phyloP scores from a whole-genome alignment of 2,113 vertebrate species.

The Prunella himalayana region DNA sequence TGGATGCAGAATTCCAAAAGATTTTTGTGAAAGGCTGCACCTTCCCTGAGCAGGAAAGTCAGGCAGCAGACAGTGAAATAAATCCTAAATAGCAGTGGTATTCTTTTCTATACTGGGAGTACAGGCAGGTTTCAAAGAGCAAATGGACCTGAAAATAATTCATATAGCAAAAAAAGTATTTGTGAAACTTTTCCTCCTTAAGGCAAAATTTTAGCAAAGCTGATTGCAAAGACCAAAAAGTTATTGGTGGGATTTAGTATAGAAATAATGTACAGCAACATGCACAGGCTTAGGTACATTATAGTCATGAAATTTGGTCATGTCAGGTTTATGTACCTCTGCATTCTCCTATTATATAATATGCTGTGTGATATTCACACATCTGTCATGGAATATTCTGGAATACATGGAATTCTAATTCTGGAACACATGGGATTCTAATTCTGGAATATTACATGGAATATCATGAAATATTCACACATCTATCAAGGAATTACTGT shows the following conservation, averaged over 20 bases:
- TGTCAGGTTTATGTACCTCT: background rate
- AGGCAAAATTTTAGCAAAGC: background rate
- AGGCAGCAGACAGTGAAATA: background rate
- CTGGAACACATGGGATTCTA: background rate
- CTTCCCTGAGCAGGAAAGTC: background rate
- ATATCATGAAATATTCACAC: background rate
- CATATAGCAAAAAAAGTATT: fast-evolving
- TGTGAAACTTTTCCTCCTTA: background rate
- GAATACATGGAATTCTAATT: background rate
- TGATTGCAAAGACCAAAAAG: background rate
- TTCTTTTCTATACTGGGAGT: background rate
- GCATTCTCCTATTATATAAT: background rate
- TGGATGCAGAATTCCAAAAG: background rate
- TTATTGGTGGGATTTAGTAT: background rate
- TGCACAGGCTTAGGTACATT: background rate
- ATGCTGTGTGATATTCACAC: background rate
- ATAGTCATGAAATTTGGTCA: background rate
- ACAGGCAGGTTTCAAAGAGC: background rate
- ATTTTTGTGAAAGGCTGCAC: background rate
- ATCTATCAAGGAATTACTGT: too few relatives aligned
- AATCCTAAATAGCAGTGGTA: background rate
- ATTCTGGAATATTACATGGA: background rate
- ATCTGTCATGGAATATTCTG: background rate
- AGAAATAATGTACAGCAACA: background rate
- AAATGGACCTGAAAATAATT: background rate